A percentile compares a stretch with the other conserved stretches of the same genome.
Evolutionary conservation across 2,888 invertebrate species (phyloP).

Genomic region (Gerosis bhagava): DNA sequence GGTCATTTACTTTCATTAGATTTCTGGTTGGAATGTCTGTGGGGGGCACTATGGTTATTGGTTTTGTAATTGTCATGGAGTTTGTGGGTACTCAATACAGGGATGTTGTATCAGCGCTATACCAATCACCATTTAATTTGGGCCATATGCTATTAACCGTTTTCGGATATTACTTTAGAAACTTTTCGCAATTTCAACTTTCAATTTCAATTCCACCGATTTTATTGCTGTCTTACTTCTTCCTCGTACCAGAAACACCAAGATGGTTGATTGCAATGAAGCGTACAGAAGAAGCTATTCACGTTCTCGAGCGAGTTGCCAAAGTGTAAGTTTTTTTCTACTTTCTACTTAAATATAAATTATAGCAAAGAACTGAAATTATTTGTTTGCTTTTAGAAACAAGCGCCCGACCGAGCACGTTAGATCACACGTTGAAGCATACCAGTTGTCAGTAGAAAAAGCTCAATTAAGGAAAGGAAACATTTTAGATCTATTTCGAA

Average conservation of each 20-base stretch:
- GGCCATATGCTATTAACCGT: constrained; percentile 85
- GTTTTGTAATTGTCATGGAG: constrained; percentile 85
- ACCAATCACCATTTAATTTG: constrained; percentile 86
- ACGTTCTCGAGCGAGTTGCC: constrained; percentile 85
- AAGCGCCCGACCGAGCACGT: constrained; percentile 72
- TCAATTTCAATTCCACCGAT: constrained; percentile 83
- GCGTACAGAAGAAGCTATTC: constrained; percentile 84
- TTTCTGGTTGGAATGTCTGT: constrained; percentile 89
- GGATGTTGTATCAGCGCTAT: constrained; percentile 82
- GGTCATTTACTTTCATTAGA: constrained; percentile 84
- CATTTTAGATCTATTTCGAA: constrained; percentile 86
- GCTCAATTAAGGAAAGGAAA: constrained; percentile 72
- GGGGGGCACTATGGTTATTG: constrained; percentile 90
- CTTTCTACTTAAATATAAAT: constrained; percentile 1
- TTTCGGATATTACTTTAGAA: constrained; percentile 84
- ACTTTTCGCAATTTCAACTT: constrained; percentile 86
- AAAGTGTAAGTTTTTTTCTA: constrained; percentile 56
- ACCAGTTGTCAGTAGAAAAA: constrained; percentile 51
- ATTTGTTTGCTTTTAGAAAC: constrained; percentile 60
- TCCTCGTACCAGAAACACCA: constrained; percentile 90
- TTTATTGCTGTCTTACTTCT: constrained; percentile 84
- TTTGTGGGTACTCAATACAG: constrained; percentile 82
- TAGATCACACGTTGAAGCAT: constrained; percentile 58
- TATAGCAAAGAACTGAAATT: too few relatives aligned
- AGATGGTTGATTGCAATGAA: constrained; percentile 90